Base-by-base conservation (phyloP, 1,140 invertebrate species). In the Microplitis mediator region DNA sequence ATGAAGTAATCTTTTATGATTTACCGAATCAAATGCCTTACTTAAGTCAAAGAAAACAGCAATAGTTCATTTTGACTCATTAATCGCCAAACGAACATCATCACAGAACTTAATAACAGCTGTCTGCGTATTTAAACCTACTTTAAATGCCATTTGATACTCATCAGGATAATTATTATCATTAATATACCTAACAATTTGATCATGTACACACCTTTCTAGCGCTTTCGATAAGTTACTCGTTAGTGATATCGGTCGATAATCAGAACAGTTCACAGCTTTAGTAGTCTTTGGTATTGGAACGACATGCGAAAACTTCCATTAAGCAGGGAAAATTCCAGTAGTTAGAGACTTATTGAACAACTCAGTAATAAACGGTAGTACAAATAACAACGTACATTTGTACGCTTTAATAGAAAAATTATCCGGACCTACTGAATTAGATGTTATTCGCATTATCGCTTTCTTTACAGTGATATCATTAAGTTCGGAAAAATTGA, bases 1-100 rank as follows among this genome's bases (percentile, higher is more conserved):
- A 16, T 23, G 6, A 11, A 76, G 5, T 11, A 78, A 51, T 3
- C 76, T 35, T 11, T 16, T 9, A 16, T 74, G 68, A 11, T 70
- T 61, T 2, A 78, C 70, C 4, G 68, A 63, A 45, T 77, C 75
- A 39, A 77, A 75, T 73, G n/a, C n/a, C n/a, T n/a, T 77, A 5
- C 13, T 39, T 16, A 75, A 68, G 39, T 75, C 73, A 60, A 74
- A 70, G 13, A 71, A 67, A 14, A 76, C 36, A 6, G 54, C 51
- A n/a, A 69, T 52, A 9, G 61, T 50, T 35, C 72, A n/a, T 51
- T 51, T 68, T 9, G 16, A 11, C 2, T 63, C 36, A 34, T 75
- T 71, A 23, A 14, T 23, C 23, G 23, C 23, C 23, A 23, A 23
- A 23, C 23, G 23, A 23, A 23, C 23, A 23, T 23, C 23, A 2